These are phyloP conservation scores for Heliornis fulica DNA, from an alignment of 2,113 vertebrate genomes.

Conservation along the genomic window DNA sequence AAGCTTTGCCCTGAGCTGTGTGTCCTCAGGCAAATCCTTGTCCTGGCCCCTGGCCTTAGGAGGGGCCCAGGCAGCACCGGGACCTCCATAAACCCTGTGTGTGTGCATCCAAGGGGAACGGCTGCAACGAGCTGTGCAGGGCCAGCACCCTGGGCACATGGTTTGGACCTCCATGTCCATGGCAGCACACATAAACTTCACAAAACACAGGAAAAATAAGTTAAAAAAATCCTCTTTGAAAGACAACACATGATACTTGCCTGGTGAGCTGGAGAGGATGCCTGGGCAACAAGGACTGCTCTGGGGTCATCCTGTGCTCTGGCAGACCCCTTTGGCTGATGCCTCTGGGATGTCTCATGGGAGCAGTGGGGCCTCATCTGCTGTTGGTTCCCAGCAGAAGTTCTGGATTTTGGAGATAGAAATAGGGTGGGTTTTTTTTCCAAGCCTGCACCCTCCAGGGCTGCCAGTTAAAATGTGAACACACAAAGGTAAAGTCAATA, in stretches of 20 bases:
- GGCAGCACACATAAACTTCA: not conserved
- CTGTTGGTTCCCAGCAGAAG: not conserved
- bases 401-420: not conserved
- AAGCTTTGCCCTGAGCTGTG: not conserved
- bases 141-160: not conserved
- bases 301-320: not conserved
- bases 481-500: not conserved
- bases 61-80: not conserved
- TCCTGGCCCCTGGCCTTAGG: not conserved
- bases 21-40: not conserved
- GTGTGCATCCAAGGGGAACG: not conserved
- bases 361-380: not conserved
- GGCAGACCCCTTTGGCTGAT: not conserved
- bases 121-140: too few relatives aligned
- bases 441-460: not conserved
- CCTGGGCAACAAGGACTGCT: rapidly evolving
- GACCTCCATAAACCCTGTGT: rapidly evolving
- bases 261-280: not conserved
- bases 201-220: not conserved
- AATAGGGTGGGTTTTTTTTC: not conserved
- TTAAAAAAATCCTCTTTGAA: not conserved
- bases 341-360: rapidly evolving
- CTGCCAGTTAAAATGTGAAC: not conserved
- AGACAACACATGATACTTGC: not conserved
- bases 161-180: not conserved